These are phyloP conservation scores for Cephalopachus bancanus DNA, from an alignment of 2,797 vertebrate genomes.

Conservation along the genomic window DNA sequence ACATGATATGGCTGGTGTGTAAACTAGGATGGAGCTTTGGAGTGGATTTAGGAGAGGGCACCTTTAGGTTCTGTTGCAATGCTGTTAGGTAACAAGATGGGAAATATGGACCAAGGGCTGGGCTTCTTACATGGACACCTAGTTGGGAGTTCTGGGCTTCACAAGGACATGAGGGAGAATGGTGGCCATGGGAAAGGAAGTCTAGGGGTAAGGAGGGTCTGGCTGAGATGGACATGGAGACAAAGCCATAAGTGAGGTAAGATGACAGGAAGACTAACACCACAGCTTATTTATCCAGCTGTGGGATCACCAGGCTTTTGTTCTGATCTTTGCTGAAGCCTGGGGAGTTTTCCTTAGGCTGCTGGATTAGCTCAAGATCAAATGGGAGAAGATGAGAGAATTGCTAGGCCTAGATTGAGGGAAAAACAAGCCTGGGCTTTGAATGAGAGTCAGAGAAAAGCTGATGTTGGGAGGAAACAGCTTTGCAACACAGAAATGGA, in stretches of 20 bases:
- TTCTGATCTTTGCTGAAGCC: neutral
- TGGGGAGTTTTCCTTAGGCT: neutral
- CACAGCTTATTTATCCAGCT: neutral
- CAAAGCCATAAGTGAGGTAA: neutral
- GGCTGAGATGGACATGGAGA: neutral
- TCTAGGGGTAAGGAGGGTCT: neutral
- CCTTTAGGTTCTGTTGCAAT: neutral
- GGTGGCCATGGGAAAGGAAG: neutral
- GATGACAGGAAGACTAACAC: neutral
- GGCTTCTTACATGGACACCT: neutral
- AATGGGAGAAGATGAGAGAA: neutral
- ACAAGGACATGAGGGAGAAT: neutral
- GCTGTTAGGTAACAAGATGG: neutral
- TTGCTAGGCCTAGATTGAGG: neutral
- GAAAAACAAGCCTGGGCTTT: neutral
- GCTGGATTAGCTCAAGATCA: neutral
- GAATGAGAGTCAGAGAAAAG: neutral
- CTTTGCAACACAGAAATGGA: neutral
- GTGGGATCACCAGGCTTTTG: neutral
- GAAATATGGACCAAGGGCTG: neutral
- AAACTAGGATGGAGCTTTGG: neutral
- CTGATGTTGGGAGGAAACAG: neutral
- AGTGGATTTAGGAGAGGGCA: neutral
- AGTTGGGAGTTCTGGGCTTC: neutral
- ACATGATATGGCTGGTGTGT: neutral